Evolutionary conservation across 2,888 invertebrate species (phyloP), one percentile per base, ranked within the genome.

Genomic region (Lamproptera curius): DNA sequence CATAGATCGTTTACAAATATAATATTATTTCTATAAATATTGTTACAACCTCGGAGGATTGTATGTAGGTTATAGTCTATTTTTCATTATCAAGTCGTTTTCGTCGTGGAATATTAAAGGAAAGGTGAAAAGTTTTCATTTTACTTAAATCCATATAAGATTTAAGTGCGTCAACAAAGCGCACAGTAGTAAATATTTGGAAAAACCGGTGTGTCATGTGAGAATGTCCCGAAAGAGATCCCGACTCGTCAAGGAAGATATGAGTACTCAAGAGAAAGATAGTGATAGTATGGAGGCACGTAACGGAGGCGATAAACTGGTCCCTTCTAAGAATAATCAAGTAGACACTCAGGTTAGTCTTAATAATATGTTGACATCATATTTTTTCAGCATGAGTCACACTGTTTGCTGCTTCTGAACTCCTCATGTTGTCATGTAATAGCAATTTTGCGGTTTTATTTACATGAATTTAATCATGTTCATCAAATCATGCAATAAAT

Each of bases 181-280:
- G 13, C n/a, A 11, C 11, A 36, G 13, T 13, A 11, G 26, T 38
- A 31, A 38, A 36, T 28, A 36, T 39, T 40, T 36, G 42, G 37
- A 37, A n/a, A 46, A 43, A 52, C 50, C 50, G 51, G 53, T 51
- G 61, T 67, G 73, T 59, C 55, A 83, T 83, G 82, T 75, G 61
- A 84, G 70, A 73, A 87, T 86, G 85, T 85, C 86, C 55, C 84
- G 85, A 26, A 87, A 87, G 67, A 69, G 86, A 50, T 65, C 72
- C 52, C 71, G 81, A 42, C 56, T 65, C 51, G 62, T 57, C 54
- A 76, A 72, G 60, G 74, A 74, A 62, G 78, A 79, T 63, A 81
- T 81, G 81, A 76, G 64, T 58, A 67, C 72, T n/a, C 76, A 76
- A 54, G 51, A 70, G 57, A 48, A 70, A 50, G 76, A 79, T 57